Percentiles rank a stretch among this genome's conserved stretches.
These are phyloP conservation scores for Corydoras sp. DNA, from an alignment of 2,113 vertebrate genomes.

Conservation along the genomic window DNA sequence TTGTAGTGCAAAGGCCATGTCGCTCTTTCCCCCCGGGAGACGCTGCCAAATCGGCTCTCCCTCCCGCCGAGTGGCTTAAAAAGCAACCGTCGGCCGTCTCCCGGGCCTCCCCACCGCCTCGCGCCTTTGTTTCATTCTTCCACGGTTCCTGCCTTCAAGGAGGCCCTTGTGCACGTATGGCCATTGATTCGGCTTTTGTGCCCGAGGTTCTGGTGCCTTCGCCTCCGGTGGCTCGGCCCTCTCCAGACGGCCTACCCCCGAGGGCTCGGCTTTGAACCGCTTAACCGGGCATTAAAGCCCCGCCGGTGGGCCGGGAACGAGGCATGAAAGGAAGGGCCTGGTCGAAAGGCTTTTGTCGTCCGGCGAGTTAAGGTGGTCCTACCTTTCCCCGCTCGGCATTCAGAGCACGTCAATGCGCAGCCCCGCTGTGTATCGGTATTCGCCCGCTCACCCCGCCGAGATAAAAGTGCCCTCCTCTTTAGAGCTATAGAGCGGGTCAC, in stretches of 20 bases:
- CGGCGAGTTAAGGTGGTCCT: conserved; percentile 44
- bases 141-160: conserved; percentile 11
- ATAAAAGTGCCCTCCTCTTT: conserved; percentile 50
- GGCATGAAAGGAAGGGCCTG: conserved; percentile 61
- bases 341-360: conserved; percentile 62
- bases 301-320: conserved; percentile 48
- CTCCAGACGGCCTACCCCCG: conserved; percentile 27
- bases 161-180: conserved; percentile 14
- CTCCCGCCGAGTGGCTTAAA: conserved; percentile 34
- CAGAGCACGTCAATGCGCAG: conserved; percentile 30
- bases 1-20: conserved; percentile 28
- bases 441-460: conserved; percentile 48
- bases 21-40: conserved; percentile 9
- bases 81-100: conserved; percentile 16
- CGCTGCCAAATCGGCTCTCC: conserved; percentile 2
- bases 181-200: conserved; percentile 43
- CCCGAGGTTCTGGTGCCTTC: conserved; percentile 22
- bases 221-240: conserved; percentile 12
- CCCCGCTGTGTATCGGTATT: conserved; percentile 50
- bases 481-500: conserved; percentile 5
- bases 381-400: conserved; percentile 17
- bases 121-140: conserved; percentile 33
- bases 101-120: background rate
- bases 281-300: conserved; percentile 60
- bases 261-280: conserved; percentile 45